phyloP scores from a whole-genome alignment of 2,113 vertebrate species.

The Oreotrochilus melanogaster region DNA sequence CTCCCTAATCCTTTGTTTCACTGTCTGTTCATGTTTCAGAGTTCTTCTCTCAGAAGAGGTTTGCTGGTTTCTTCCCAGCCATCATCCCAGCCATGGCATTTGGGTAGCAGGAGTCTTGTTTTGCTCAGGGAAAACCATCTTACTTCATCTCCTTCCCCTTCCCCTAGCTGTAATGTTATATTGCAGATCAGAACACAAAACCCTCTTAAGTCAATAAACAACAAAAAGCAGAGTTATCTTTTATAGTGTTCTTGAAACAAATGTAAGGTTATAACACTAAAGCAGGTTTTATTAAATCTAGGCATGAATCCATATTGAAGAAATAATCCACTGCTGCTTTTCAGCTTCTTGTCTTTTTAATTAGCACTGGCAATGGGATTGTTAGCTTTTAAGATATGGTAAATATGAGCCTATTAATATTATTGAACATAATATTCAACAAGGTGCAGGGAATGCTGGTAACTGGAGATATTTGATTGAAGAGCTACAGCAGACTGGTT shows the following conservation, averaged over 20 bases:
- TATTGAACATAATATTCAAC: constrained; percentile 38
- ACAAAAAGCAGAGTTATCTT: constrained; percentile 14
- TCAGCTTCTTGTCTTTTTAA: constrained; percentile 54
- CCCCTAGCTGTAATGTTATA: not conserved
- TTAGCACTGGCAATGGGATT: constrained; percentile 31
- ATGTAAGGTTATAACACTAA: not conserved
- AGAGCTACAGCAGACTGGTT: constrained; percentile 67
- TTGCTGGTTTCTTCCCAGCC: not conserved
- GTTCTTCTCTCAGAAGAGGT: not conserved
- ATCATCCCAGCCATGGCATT: not conserved
- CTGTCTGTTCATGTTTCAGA: not conserved
- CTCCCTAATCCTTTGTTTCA: not conserved
- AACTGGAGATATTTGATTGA: constrained; percentile 73
- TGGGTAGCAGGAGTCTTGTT: not conserved
- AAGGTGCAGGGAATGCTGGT: constrained; percentile 72
- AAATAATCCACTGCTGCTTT: constrained; percentile 31
- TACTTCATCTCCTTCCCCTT: not conserved
- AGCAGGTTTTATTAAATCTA: constrained; percentile 61
- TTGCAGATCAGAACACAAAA: not conserved
- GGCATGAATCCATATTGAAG: constrained; percentile 25
- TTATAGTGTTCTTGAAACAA: constrained; percentile 5
- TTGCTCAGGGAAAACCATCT: not conserved
- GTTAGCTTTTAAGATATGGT: constrained; percentile 61
- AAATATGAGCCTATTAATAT: constrained; percentile 69
- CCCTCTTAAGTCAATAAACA: constrained; percentile 34